Percentiles rank a stretch among this genome's conserved stretches.
phyloP scores from a whole-genome alignment of 2,888 invertebrate species.

The Nomada ferruginata region DNA sequence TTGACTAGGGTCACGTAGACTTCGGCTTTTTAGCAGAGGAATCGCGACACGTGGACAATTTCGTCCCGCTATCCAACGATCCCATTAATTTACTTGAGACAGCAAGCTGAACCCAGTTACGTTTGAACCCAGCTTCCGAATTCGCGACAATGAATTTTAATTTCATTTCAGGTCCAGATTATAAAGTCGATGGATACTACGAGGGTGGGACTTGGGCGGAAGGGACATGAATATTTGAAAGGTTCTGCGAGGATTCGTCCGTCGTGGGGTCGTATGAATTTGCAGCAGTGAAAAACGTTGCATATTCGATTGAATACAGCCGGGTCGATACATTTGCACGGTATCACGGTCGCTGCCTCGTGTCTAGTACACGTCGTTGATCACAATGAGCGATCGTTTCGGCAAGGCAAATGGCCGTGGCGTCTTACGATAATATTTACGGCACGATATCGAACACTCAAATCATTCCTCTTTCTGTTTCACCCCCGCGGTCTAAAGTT shows the following conservation, averaged over 20 bases:
- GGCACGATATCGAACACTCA: conserved; percentile 41
- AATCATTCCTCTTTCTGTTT: neutral
- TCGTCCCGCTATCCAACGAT: neutral
- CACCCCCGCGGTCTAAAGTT: conserved; percentile 14
- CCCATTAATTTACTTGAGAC: conserved; percentile 3
- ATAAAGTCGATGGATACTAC: neutral
- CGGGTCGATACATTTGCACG: conserved; percentile 41
- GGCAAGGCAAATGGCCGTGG: conserved; percentile 24
- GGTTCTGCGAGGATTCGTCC: conserved; percentile 13
- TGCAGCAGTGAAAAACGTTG: conserved; percentile 44
- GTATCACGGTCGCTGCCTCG: conserved; percentile 13
- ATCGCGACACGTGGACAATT: neutral
- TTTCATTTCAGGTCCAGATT: neutral
- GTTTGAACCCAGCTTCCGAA: neutral
- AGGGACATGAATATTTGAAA: conserved; percentile 39
- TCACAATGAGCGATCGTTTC: conserved; percentile 59
- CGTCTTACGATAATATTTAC: conserved; percentile 64
- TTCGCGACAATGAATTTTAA: neutral
- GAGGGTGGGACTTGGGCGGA: neutral
- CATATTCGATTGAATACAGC: conserved; percentile 38
- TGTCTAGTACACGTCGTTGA: conserved; percentile 53
- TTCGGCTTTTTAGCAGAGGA: conserved; percentile 4
- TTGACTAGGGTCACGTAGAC: conserved; percentile 3
- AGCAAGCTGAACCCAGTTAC: neutral
- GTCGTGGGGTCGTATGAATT: conserved; percentile 33